Evolutionary conservation across 2,113 vertebrate genomes (phyloP).

Genomic region (Daboia siamensis): DNA sequence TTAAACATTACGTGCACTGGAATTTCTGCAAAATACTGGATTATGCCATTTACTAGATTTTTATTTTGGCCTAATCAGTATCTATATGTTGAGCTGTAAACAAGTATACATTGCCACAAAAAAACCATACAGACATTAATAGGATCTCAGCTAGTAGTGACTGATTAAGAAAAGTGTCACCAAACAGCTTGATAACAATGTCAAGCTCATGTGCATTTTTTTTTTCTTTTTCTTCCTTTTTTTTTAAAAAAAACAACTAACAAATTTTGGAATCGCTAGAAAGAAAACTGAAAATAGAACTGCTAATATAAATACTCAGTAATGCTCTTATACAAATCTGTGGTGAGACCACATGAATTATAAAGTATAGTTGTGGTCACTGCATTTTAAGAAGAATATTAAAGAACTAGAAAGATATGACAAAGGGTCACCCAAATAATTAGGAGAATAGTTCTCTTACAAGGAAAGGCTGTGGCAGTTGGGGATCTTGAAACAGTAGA

Average conservation of each 20-base stretch:
- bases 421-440: neutral
- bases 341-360: neutral
- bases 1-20: neutral
- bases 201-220: neutral
- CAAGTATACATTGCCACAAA: neutral
- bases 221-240: no score
- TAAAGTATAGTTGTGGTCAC: neutral
- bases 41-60: neutral
- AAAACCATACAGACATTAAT: neutral
- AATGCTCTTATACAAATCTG: neutral
- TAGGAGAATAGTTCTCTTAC: neutral
- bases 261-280: neutral
- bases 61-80: neutral
- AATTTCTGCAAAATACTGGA: neutral
- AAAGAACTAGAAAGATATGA: neutral
- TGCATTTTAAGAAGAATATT: neutral
- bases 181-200: neutral
- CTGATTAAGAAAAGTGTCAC: neutral
- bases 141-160: neutral
- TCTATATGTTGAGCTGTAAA: neutral
- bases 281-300: neutral
- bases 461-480: neutral
- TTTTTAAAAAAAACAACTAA: neutral
- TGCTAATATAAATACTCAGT: neutral
- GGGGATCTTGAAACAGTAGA: neutral